Base-by-base conservation (phyloP, 2,888 invertebrate genomes). In the Spisula solida region DNA sequence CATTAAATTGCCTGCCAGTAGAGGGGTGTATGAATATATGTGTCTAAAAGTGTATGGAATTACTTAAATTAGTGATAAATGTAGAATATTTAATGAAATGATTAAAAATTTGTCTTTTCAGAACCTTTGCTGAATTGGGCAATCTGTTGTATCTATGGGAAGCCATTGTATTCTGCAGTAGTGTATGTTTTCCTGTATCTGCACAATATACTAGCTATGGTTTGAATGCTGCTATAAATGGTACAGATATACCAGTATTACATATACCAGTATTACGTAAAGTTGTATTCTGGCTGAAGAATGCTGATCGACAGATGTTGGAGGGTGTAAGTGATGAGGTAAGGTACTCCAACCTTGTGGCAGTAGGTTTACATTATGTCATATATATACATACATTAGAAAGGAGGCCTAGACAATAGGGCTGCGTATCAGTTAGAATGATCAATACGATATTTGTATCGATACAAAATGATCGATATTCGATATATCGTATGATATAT, bases 131-230 rank as follows among this genome's bases (percentile, higher is more conserved):
- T 29, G 79, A 70, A 8, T 34, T 16, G 2, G 41, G 81, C 14
- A 56, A 51, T 55, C 14, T 81, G 47, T 56, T 34, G 10, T 34
- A 34, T 8, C 20, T 87, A 25, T 87, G 87, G 87, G 56, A 82
- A 12, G 41, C 84, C 10, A 87, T 89, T 41, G 29, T 79, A 10
- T 87, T 84, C 60, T 81, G 85, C 48, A 41, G 70, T 25, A 83
- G 56, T 48, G 78, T 81, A 20, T 60, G 41, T 20, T 86, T 84
- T 34, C 5, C 56, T n/a, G 75, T 89, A 16, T 84, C 84, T 0
- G 10, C 34, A 60, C 78, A 81, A 47, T 84, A 31, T 83, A 70
- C 86, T 0, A 48, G 55, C 10, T 55, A 31, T 5, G 81, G 85
- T 14, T 10, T 88, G 10, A 41, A 51, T 29, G 55, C 41, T n/a